Base-by-base conservation (phyloP, 2,113 vertebrate genomes). In the Cathartes aura region DNA sequence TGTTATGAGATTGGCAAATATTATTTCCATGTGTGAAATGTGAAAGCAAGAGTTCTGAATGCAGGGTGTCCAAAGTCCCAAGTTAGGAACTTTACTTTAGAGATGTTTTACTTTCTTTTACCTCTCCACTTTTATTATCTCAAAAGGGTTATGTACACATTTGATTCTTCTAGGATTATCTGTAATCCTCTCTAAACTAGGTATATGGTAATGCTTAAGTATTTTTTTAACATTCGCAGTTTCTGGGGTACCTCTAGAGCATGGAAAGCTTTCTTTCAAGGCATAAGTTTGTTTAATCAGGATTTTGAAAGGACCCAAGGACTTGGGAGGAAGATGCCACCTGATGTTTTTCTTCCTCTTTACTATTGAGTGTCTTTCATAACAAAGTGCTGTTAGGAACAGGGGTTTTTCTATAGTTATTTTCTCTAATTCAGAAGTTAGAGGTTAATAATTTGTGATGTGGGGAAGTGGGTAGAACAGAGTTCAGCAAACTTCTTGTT, bases 101-200 rank as follows among this genome's bases (percentile, higher is more conserved):
- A 64, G 8, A 8, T 29, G 8, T n/a, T 62, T 79, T 42, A 40
- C 12, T 74, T 62, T 50, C 17, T 70, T n/a, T 38, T 15, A 34
- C n/a, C 5, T 58, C 21, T 48, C 4, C 3, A 8, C 8, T 68
- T 84, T 45, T 52, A 16, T 83, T 53, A 8, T 17, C 2, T 91
- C 38, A 45, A 38, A 82, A 79, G 6, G 0, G 0, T 63, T 59
- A 55, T 24, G 5, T 15, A n/a, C 0, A 3, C 24, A 59, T 13
- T 58, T 71, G 34, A 17, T 62, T 71, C 84, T 70, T 53, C 11
- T n/a, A 30, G 15, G 9, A 50, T 67, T 67, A 72, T 29, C 2
- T 62, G 7, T 40, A 5, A 21, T 30, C 3, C 10, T 63, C 4
- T 52, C 38, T 71, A 50, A 62, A 66, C 14, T 45, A 45, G 5